These are phyloP conservation scores for Bombus vancouverensis DNA, from an alignment of 1,140 invertebrate genomes.

Conservation along the genomic window DNA sequence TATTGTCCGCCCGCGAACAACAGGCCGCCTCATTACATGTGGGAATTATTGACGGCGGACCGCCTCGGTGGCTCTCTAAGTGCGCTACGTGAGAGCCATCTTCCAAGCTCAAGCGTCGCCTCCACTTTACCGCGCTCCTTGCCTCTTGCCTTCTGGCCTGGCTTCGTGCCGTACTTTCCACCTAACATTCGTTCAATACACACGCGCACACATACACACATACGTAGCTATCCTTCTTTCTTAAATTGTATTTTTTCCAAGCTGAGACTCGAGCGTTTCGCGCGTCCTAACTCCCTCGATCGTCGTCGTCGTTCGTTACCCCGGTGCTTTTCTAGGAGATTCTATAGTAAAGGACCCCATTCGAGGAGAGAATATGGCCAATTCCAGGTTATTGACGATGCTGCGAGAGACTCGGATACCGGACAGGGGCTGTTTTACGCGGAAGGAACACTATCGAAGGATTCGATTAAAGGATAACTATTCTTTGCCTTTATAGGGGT, in stretches of 20 bases:
- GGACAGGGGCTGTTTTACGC: conserved; percentile 5
- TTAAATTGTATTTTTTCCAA: too few relatives aligned
- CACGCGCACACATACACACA: too few relatives aligned
- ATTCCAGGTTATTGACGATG: conserved; percentile 50
- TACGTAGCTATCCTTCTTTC: neutral
- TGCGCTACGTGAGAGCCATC: conserved; percentile 27
- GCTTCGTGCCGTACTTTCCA: conserved; percentile 12
- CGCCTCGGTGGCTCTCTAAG: conserved; percentile 59
- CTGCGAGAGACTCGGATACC: neutral
- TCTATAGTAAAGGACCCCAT: neutral
- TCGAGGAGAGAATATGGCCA: conserved; percentile 42
- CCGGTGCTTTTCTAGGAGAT: neutral
- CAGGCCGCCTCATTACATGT: conserved; percentile 70
- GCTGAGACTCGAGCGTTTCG: neutral
- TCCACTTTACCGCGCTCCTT: conserved; percentile 28
- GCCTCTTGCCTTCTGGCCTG: conserved; percentile 26
- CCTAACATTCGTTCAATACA: neutral
- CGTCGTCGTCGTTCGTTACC: neutral
- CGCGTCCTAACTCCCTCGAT: neutral
- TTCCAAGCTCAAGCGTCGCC: conserved; percentile 31
- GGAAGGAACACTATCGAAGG: neutral
- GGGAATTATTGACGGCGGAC: conserved; percentile 73
- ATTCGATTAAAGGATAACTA: conserved; percentile 6
- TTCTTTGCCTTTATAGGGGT: neutral
- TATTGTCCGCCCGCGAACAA: conserved; percentile 76